phyloP scores from a whole-genome alignment of 2,888 invertebrate genomes.

The Zaprionus lineosus region DNA sequence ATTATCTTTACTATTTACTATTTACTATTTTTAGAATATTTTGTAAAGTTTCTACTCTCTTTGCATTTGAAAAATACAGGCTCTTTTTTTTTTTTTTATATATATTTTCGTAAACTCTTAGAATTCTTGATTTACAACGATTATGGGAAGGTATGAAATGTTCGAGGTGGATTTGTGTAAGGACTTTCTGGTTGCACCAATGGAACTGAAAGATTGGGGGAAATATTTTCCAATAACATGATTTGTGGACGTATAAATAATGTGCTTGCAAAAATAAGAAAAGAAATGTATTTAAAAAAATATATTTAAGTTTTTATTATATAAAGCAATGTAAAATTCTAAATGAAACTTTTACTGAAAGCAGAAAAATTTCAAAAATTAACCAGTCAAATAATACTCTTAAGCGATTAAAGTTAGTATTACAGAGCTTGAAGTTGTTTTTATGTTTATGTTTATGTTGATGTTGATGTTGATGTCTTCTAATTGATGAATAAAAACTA shows the following conservation, averaged over 20 bases:
- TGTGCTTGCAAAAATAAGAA: slow-evolving; percentile 20
- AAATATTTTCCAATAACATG: not conserved
- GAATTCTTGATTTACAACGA: slow-evolving; percentile 31
- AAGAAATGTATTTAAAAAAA: slow-evolving; percentile 50
- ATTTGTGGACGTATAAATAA: not conserved
- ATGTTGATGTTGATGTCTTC: slow-evolving; percentile 56
- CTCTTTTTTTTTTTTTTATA: slow-evolving; percentile 47
- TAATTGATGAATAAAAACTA: slow-evolving; percentile 45
- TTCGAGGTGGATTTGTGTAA: no score
- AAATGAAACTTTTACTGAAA: slow-evolving; percentile 54
- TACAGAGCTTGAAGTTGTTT: slow-evolving; percentile 35
- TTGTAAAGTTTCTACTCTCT: slow-evolving; percentile 14
- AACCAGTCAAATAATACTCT: slow-evolving; percentile 66
- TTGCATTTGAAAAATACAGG: slow-evolving; percentile 52
- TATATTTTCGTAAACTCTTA: slow-evolving; percentile 44
- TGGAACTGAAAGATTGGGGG: no score
- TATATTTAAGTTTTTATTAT: slow-evolving; percentile 59
- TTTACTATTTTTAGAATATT: slow-evolving; percentile 39
- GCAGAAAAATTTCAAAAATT: slow-evolving; percentile 44
- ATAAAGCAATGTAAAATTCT: slow-evolving; percentile 63
- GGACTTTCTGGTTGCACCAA: no score
- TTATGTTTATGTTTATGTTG: slow-evolving; percentile 14
- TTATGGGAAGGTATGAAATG: not conserved
- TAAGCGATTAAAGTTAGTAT: slow-evolving; percentile 58
- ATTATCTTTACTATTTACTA: slow-evolving; percentile 23